Evolutionary conservation across 2,888 invertebrate species (phyloP), one percentile per base, ranked within the genome.

Genomic region (Laspeyria flexula): DNA sequence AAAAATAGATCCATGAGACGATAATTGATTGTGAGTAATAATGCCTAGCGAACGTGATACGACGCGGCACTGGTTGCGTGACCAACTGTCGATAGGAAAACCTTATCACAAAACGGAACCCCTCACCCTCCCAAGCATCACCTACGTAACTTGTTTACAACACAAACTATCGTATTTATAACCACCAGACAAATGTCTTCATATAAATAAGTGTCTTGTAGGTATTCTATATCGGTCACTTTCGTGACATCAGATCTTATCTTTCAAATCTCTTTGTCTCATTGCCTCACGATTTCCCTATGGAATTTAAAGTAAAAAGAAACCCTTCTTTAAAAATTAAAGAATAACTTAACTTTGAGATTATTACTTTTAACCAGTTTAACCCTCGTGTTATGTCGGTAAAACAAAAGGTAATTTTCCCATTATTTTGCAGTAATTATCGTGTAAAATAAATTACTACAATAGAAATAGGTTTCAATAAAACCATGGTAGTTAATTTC

Each of bases 21-120:
- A 43, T 77, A 77, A 77, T 77, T 77, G 72, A 72, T 74, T 68
- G 72, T 68, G 60, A 55, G 59, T 66, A 67, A 69, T 55, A 60
- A 47, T 43, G 44, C 54, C 43, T 43, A 55, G 53, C 50, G 58
- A 59, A 63, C 53, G 37, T 61, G 63, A 70, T 68, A 65, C 58
- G 35, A 37, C 42, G 25, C 59, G 60, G 64, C 66, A 54, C 60
- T 55, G 53, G 57, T 79, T 59, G 80, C 80, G 78, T 79, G 77
- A 72, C 77, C 66, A 60, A 45, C 66, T 73, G 79, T 73, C 81
- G 80, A 85, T 82, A 72, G 81, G 72, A 69, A 77, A 64, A 70
- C 62, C 79, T 79, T 82, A 83, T 82, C 82, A 72, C 59, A 55
- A 60, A 67, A 61, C 71, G 68, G 69, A 75, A 73, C 76, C 71